Evolutionary conservation across 2,113 vertebrate genomes (phyloP), one percentile per base, ranked within the genome.

Genomic region (Epinephelus moara): DNA sequence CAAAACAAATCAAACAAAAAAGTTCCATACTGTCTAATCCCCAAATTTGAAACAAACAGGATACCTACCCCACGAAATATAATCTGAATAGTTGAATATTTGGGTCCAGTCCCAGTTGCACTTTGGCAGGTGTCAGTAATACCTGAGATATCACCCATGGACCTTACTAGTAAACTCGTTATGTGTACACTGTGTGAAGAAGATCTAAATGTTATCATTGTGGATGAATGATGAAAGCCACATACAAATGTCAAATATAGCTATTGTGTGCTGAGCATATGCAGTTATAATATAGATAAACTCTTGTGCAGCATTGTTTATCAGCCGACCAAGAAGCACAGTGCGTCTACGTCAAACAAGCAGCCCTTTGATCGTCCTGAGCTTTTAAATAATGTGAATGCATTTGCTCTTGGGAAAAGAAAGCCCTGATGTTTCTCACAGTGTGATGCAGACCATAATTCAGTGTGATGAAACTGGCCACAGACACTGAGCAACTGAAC

Each of bases 201-300:
- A 37, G 75, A 70, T 69, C 9, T 61, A 73, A 74, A 89, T 45
- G 7, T 42, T 68, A 78, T 80, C 50, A 74, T 10, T 47, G 50
- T 18, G 23, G 25, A 69, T 66, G 42, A 71, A 45, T 45, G 42
- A 57, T 62, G n/a, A 9, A 68, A 11, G 57, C 37, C 19, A 61
- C 19, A 66, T 17, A 67, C 40, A 45, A 2, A 57, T 73, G 27
- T 59, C 59, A 74, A 79, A 84, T 79, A 79, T 61, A 81, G 60
- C 18, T 72, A 12, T 30, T 47, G 61, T 50, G 45, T 71, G 25
- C 47, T 42, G 30, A 14, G 68, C 27, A 63, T 12, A 76, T 60
- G 60, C 21, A 70, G 0, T 80, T 60, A 62, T 66, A 10, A 77
- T 27, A 62, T 30, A 14, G 15, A 53, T n/a, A 21, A 74, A 49